phyloP scores from a whole-genome alignment of 2,113 vertebrate genomes.

The Pelodiscus sinensis region DNA sequence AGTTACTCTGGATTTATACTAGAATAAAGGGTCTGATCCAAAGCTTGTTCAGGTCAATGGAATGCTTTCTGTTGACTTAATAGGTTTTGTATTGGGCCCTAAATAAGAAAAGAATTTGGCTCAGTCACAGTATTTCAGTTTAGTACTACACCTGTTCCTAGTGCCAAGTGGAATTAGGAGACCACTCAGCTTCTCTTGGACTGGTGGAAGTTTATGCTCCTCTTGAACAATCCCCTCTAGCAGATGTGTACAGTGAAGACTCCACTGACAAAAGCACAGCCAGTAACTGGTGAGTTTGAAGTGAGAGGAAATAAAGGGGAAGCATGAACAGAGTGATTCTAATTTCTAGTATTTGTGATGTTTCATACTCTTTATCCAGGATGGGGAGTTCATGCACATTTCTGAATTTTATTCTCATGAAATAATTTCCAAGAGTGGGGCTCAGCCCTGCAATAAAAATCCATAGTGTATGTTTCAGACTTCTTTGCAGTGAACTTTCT shows the following conservation, averaged over 20 bases:
- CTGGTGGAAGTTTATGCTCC: slow-evolving; percentile 47
- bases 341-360: slow-evolving; percentile 33
- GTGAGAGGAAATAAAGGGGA: slow-evolving; percentile 53
- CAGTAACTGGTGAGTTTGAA: slow-evolving; percentile 44
- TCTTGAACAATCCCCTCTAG: slow-evolving; percentile 56
- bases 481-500: slow-evolving; percentile 3
- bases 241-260: slow-evolving; percentile 58
- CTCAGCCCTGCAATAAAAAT: slow-evolving; percentile 26
- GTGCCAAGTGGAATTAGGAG: slow-evolving; percentile 62
- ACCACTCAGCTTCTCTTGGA: slow-evolving; percentile 50
- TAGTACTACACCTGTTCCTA: slow-evolving; percentile 66
- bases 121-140: slow-evolving; percentile 72
- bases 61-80: slow-evolving; percentile 73
- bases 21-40: slow-evolving; percentile 55
- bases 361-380: slow-evolving; percentile 42
- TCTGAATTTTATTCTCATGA: slow-evolving; percentile 50
- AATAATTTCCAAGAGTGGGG: slow-evolving; percentile 42
- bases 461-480: neutral
- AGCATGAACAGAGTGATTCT: slow-evolving; percentile 30
- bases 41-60: slow-evolving; percentile 68
- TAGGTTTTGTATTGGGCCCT: slow-evolving; percentile 71
- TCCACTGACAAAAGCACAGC: neutral
- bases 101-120: slow-evolving; percentile 74
- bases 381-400: slow-evolving; percentile 39
- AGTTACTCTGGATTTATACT: slow-evolving; percentile 26